A percentile compares a stretch with the other conserved stretches of the same genome.
phyloP scores from a whole-genome alignment of 2,888 invertebrate genomes.

The Eueremaeus valkanovi region DNA sequence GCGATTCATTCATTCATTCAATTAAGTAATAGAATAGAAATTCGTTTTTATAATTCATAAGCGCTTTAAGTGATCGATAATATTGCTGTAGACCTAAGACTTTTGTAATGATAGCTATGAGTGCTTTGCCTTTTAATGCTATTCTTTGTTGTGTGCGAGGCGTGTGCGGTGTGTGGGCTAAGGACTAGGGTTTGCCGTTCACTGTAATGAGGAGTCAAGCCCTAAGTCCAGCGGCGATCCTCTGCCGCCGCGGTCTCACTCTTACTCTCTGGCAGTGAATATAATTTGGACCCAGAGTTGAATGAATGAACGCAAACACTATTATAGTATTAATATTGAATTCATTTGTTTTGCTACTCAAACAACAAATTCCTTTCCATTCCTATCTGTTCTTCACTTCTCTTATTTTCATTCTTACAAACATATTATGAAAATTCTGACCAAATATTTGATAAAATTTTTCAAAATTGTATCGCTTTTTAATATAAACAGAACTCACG shows the following conservation, averaged over 20 bases:
- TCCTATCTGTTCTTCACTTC: no score
- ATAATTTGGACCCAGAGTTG: background rate
- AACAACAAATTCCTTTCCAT: background rate
- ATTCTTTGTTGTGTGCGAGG: background rate
- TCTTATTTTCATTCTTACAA: background rate
- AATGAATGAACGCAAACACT: background rate
- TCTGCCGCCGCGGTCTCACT: background rate
- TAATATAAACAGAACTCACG: background rate
- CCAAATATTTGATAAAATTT: background rate
- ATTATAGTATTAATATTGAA: conserved; percentile 4
- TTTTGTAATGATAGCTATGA: background rate
- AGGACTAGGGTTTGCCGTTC: background rate
- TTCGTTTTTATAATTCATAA: conserved; percentile 15
- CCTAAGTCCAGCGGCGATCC: conserved; percentile 12
- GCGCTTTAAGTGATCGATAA: conserved; percentile 1
- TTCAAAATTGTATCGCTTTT: background rate
- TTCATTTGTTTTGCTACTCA: background rate
- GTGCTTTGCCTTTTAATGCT: background rate
- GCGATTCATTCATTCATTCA: background rate
- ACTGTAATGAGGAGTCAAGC: conserved; percentile 10
- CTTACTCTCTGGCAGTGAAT: background rate
- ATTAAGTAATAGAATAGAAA: background rate
- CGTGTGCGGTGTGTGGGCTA: conserved; percentile 20
- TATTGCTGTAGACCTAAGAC: background rate
- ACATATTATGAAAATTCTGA: background rate